These are phyloP conservation scores for Hirudinaria manillensis DNA, from an alignment of 2,888 invertebrate species.

Conservation along the genomic window DNA sequence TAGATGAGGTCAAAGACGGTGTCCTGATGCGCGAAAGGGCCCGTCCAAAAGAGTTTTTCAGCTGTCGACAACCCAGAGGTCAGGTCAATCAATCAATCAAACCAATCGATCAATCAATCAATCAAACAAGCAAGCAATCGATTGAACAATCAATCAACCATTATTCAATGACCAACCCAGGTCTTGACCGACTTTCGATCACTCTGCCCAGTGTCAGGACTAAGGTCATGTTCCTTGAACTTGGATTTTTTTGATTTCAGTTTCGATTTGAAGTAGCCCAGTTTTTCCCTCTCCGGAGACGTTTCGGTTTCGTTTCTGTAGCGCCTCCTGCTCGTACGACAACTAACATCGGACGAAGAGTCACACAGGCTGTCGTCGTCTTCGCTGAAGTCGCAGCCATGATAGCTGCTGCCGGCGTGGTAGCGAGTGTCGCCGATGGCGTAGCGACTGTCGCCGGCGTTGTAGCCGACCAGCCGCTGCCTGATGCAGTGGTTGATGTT, in stretches of 20 bases:
- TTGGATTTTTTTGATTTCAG: background rate
- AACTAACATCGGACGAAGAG: background rate
- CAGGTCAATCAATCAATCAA: background rate
- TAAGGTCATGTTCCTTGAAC: background rate
- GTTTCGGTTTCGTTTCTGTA: slow-evolving; percentile 1
- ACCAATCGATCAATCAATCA: background rate
- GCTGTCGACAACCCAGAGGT: background rate
- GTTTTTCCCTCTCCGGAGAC: slow-evolving; percentile 5
- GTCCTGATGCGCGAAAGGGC: slow-evolving; percentile 5
- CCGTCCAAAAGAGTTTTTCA: slow-evolving; percentile 1
- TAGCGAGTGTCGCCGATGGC: background rate
- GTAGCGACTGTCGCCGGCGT: background rate
- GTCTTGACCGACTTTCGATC: too few species aligned
- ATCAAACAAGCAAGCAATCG: background rate
- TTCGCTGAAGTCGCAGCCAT: background rate
- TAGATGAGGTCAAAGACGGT: slow-evolving; percentile 1
- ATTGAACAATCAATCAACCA: background rate
- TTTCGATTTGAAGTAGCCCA: background rate
- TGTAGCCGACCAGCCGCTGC: background rate
- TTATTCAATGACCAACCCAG: background rate
- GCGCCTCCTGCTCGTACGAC: background rate
- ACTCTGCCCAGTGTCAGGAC: background rate
- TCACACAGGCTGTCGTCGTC: background rate
- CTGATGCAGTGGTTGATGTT: slow-evolving; percentile 16
- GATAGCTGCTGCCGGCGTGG: slow-evolving; percentile 13